These are phyloP conservation scores for Cyprinodon brontotheroides DNA, from an alignment of 2,113 vertebrate genomes.

Conservation along the genomic window DNA sequence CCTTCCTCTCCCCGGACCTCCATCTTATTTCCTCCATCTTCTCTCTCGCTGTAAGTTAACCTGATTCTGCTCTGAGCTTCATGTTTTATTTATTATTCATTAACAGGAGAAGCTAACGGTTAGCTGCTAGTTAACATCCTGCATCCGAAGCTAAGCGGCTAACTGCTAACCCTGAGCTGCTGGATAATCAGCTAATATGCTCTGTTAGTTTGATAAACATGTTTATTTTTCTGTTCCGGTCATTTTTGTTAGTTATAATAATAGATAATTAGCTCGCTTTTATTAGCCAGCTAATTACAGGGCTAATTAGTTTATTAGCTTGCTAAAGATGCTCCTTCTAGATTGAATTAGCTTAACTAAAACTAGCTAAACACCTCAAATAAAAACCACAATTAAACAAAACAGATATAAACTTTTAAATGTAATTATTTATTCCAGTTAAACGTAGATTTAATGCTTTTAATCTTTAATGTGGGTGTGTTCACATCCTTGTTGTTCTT, in stretches of 20 bases:
- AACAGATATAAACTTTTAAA: background rate
- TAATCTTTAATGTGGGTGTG: constrained; percentile 15
- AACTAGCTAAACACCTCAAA: background rate
- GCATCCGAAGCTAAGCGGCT: constrained; percentile 42
- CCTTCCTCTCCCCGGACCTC: background rate
- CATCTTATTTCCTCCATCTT: background rate
- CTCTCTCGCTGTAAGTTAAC: constrained; percentile 39
- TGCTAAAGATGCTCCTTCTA: background rate
- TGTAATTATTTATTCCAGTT: background rate
- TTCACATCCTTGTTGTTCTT: constrained; percentile 7
- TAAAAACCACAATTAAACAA: background rate
- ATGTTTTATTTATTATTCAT: background rate
- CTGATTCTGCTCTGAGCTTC: background rate
- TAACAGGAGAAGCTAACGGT: constrained; percentile 34
- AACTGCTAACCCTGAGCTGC: constrained; percentile 27
- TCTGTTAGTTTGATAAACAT: background rate
- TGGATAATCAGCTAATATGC: background rate
- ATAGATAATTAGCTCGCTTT: background rate
- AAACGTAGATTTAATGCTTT: background rate
- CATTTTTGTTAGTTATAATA: background rate
- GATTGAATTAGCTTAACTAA: background rate
- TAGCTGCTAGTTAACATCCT: constrained; percentile 50
- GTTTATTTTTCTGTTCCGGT: background rate
- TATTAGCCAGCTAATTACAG: constrained; percentile 24
- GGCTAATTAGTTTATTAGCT: background rate